Base-by-base conservation (phyloP, 2,113 vertebrate genomes). In the Holacanthus passer region DNA sequence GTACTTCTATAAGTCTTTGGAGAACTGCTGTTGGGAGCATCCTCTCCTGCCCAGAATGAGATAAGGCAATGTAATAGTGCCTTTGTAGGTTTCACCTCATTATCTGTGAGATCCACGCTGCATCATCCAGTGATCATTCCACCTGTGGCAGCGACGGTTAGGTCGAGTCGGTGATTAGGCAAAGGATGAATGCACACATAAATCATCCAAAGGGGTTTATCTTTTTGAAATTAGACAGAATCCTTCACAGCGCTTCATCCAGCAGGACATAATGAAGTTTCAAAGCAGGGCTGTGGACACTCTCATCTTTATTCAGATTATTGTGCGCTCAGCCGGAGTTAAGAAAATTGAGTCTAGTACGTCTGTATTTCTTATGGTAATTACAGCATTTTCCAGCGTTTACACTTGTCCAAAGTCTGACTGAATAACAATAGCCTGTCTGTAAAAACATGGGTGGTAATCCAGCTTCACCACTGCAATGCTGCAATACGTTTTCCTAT, bases 141-240 rank as follows among this genome's bases (percentile, higher is more conserved):
- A 74, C 67, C 50, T 64, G 65, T 60, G 43, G 22, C 31, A 73
- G 56, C 66, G 69, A 47, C 32, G 24, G 31, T 68, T 9, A 45
- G 41, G 6, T 4, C 69, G 69, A 69, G 55, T 79, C 72, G 66
- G 52, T 67, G 60, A 70, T 45, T 63, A 48, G 35, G 47, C 41
- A 58, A 60, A 70, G 31, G 32, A 53, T 24, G 27, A 60, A 68
- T 5, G 41, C 13, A n/a, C 53, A 39, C 69, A 73, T 79, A 56
- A 72, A 73, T 82, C 74, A 72, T 75, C 39, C 20, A 50, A 11
- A 67, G 45, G 32, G 31, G 19, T 72, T 77, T 48, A 29, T 81
- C 65, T 69, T 63, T 62, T 75, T 68, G 41, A 60, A 66, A 63
- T 77, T 65, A 74, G 56, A 84, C 59, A 73, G n/a, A 69, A n/a